Evolutionary conservation across 1,140 invertebrate species (phyloP), one percentile per base, ranked within the genome.

Genomic region (Drosophila albomicans): DNA sequence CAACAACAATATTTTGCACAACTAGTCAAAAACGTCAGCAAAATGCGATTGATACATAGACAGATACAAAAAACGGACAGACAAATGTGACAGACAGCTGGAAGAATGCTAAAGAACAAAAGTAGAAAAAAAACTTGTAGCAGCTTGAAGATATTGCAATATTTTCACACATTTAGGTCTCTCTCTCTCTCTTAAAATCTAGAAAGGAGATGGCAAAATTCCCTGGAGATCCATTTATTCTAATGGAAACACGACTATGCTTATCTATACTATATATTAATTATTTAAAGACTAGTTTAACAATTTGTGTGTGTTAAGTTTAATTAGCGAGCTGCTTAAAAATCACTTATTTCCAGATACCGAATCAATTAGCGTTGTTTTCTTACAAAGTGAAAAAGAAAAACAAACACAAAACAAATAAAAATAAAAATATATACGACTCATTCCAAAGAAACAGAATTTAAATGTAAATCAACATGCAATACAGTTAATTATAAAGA

Each of bases 401-500:
- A 65, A 64, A 67, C 13, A 16, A 49, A 61, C 30, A 13, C 38
- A 64, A 73, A 56, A 67, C 32, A 59, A 20, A 63, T 71, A 78
- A 66, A 59, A 20, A 63, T 71, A 78, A 66, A 87, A 57, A 78
- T 68, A 86, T 84, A 87, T 77, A 91, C 91, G 87, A 91, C 82
- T 92, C 91, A 92, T 92, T 92, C 91, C 91, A 92, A 92, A 92
- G 91, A 89, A 89, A 71, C 81, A 86, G 80, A 86, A 89, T 79
- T 90, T 85, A 82, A 90, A 81, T 86, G 75, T 84, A 75, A 85
- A 77, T 58, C 52, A 67, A 75, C 15, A 74, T 56, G 54, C 62
- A 69, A 49, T 61, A 65, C 64, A 52, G 46, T 73, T 68, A 61
- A 52, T 46, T 66, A 58, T 54, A 59, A 65, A 76, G 16, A 65